Evolutionary conservation across 2,113 vertebrate genomes (phyloP).

Genomic region (Passerina amoena): DNA sequence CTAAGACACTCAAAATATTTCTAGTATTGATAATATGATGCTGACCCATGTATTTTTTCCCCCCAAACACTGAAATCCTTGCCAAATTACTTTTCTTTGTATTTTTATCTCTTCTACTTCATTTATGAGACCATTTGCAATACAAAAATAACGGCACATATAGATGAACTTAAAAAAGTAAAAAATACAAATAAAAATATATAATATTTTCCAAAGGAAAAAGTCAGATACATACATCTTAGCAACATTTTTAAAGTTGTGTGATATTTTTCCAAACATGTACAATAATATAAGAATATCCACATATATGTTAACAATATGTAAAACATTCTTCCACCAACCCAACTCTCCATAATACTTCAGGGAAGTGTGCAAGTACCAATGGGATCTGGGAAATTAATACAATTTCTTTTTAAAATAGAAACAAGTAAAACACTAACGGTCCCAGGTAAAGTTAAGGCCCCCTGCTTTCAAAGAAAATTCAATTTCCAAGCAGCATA

Average conservation of each 20-base stretch:
- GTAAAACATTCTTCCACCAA: constrained; percentile 70
- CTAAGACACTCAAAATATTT: constrained; percentile 61
- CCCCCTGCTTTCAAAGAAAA: constrained; percentile 54
- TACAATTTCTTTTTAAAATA: constrained; percentile 55
- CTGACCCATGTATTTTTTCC: constrained; percentile 34
- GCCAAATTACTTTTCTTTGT: constrained; percentile 54
- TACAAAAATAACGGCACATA: constrained; percentile 80
- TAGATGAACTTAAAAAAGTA: constrained; percentile 78
- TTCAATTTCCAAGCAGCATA: constrained; percentile 54
- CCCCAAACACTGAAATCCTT: constrained; percentile 55
- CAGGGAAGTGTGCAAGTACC: constrained; percentile 60
- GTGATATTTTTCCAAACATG: constrained; percentile 76
- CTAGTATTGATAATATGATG: constrained; percentile 46
- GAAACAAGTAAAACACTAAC: constrained; percentile 58
- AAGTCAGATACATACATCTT: constrained; percentile 82
- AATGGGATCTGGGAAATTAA: constrained; percentile 62
- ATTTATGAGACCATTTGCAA: constrained; percentile 64
- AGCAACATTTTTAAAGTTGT: constrained; percentile 68
- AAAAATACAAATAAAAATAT: constrained; percentile 83
- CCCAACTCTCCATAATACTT: constrained; percentile 60
- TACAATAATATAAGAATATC: constrained; percentile 78
- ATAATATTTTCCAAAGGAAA: constrained; percentile 81
- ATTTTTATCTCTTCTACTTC: constrained; percentile 59
- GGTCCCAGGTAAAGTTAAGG: constrained; percentile 61
- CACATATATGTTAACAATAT: constrained; percentile 73